A percentile compares a stretch with the other conserved stretches of the same genome.
Evolutionary conservation across 2,113 vertebrate genomes (phyloP).

Genomic region (Phodopus roborovskii): DNA sequence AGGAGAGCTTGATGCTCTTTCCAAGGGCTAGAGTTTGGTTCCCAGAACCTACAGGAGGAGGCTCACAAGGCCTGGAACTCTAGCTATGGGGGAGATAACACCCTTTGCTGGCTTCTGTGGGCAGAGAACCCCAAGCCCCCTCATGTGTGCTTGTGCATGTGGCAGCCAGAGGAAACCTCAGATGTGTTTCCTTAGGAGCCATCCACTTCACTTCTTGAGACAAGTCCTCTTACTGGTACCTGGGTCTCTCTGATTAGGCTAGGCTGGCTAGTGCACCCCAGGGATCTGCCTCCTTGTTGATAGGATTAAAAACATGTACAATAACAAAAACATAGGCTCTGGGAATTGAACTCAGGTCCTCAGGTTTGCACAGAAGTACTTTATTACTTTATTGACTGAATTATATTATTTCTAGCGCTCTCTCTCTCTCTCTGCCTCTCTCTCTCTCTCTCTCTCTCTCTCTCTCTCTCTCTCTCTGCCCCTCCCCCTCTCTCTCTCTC

Average conservation of each 20-base stretch:
- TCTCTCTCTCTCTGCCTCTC: too few relatives aligned
- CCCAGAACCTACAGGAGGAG: not conserved
- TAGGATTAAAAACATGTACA: not conserved
- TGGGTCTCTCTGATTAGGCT: not conserved
- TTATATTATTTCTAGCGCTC: not conserved
- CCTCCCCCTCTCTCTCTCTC: too few relatives aligned
- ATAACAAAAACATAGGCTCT: not conserved
- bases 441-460: too few relatives aligned
- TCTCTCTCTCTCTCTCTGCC: too few relatives aligned
- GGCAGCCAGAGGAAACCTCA: not conserved
- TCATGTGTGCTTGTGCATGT: not conserved
- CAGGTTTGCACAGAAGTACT: not conserved
- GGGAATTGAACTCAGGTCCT: not conserved
- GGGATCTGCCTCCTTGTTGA: not conserved
- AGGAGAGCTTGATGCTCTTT: not conserved
- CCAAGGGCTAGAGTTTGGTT: not conserved
- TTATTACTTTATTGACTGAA: not conserved
- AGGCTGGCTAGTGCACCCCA: not conserved
- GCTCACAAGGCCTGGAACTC: not conserved
- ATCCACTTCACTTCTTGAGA: not conserved
- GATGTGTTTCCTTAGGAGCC: not conserved
- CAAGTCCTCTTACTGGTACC: not conserved
- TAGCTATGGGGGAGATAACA: not conserved
- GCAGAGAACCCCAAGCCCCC: not conserved
- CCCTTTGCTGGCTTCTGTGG: not conserved